Conservation (phyloP, 2,888 invertebrate species). For the Apodemia zela region DNA sequence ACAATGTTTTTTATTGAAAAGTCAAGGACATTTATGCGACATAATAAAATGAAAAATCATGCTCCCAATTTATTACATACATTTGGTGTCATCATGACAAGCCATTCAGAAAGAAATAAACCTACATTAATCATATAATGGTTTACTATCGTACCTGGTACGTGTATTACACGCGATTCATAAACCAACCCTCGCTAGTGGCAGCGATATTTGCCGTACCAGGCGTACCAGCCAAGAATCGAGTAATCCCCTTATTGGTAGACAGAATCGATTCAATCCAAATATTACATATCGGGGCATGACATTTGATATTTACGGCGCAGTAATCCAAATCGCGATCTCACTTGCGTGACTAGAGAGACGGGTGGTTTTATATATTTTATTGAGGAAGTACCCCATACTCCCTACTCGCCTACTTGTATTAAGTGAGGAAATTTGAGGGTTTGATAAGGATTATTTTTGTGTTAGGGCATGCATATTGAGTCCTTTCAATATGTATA, state of each 20-base stretch:
- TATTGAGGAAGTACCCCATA: slow-evolving; percentile 15
- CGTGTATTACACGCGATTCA: slow-evolving; percentile 61
- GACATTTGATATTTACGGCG: slow-evolving; percentile 77
- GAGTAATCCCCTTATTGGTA: slow-evolving; percentile 73
- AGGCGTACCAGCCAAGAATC: slow-evolving; percentile 69
- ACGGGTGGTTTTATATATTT: slow-evolving; percentile 49
- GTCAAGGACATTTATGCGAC: background rate
- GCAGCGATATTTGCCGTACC: slow-evolving; percentile 62
- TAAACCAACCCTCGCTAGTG: slow-evolving; percentile 49
- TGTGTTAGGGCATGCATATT: background rate
- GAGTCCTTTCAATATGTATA: no score
- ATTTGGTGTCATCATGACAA: slow-evolving; percentile 47
- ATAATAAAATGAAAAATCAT: background rate
- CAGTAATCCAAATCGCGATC: slow-evolving; percentile 67
- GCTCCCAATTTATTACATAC: slow-evolving; percentile 39
- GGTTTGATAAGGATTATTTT: background rate
- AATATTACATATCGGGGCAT: slow-evolving; percentile 74
- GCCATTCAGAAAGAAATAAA: slow-evolving; percentile 45
- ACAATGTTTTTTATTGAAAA: background rate
- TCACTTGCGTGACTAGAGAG: slow-evolving; percentile 61
- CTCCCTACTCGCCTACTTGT: slow-evolving; percentile 35
- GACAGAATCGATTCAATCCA: slow-evolving; percentile 73
- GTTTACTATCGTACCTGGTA: slow-evolving; percentile 52
- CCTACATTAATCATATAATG: slow-evolving; percentile 49
- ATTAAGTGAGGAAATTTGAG: slow-evolving; percentile 27